A percentile compares a stretch with the other conserved stretches of the same genome.
Conservation (phyloP, 2,797 vertebrate genomes). For the Poecilia picta region DNA sequence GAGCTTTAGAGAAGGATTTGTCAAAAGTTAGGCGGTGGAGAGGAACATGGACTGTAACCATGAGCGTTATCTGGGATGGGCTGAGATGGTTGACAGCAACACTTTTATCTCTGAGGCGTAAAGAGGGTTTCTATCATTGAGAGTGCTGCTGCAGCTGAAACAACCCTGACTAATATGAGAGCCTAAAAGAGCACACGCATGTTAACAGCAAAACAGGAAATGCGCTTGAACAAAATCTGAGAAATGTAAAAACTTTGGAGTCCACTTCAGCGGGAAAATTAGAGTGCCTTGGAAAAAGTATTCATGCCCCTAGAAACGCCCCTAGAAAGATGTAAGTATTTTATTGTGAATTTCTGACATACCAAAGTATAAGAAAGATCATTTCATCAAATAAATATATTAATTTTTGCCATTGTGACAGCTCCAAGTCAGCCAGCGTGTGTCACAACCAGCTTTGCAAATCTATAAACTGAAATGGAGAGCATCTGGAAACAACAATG, state of each 20-base stretch:
- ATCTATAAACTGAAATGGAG: conserved; percentile 8
- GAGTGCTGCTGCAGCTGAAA: conserved; percentile 24
- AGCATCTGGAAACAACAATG: conserved; percentile 10
- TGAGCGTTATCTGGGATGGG: conserved; percentile 24
- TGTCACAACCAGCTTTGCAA: not conserved
- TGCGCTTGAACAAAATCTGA: conserved; percentile 11
- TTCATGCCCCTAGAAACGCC: not conserved
- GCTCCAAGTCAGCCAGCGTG: not conserved
- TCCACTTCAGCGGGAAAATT: conserved; percentile 20
- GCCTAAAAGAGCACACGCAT: conserved; percentile 21
- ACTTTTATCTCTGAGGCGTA: conserved; percentile 49
- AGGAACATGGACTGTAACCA: conserved; percentile 31
- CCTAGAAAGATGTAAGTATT: not conserved
- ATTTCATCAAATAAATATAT: not conserved
- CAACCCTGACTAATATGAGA: conserved; percentile 40
- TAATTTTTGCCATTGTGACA: not conserved
- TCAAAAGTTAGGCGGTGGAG: conserved; percentile 55
- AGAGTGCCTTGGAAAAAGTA: not conserved
- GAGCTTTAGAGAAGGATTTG: conserved; percentile 59
- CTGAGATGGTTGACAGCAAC: conserved; percentile 59
- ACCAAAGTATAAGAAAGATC: not conserved
- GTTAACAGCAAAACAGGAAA: conserved; percentile 24
- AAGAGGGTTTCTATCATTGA: conserved; percentile 58
- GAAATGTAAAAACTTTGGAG: conserved; percentile 14
- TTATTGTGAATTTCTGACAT: not conserved